Conservation (phyloP, 2,797 vertebrate species). For the Glyptemys insculpta region DNA sequence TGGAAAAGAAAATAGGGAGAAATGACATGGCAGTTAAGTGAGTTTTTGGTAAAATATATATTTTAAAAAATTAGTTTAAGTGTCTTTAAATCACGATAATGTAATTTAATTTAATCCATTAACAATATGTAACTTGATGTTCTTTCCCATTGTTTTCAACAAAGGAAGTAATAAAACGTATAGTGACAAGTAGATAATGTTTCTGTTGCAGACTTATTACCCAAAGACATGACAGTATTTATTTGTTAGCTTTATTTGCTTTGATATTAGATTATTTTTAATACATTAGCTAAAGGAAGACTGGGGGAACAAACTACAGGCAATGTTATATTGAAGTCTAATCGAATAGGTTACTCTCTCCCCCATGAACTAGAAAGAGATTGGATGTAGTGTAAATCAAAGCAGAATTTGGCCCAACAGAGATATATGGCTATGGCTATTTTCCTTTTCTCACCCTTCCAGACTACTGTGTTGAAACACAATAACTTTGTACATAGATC, state of each 20-base stretch:
- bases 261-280: not conserved
- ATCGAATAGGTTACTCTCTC: not conserved
- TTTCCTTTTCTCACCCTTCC: not conserved
- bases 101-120: conserved; percentile 29
- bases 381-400: not conserved
- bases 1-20: conserved; percentile 60
- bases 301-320: not conserved
- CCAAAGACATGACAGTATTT: rapidly evolving
- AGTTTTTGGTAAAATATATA: conserved; percentile 52
- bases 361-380: not conserved
- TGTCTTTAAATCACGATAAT: conserved; percentile 9
- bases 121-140: conserved; percentile 6
- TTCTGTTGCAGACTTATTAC: not conserved
- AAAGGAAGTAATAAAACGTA: not conserved
- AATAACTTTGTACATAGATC: not conserved
- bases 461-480: not conserved
- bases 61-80: conserved; percentile 54
- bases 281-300: not conserved
- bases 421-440: not conserved
- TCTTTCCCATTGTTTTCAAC: not conserved
- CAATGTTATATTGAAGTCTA: not conserved
- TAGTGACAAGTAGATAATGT: not conserved
- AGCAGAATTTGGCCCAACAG: not conserved
- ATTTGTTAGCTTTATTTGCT: not conserved
- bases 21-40: conserved; percentile 23